phyloP scores from a whole-genome alignment of 2,113 vertebrate genomes.

The Gambusia holbrooki region DNA sequence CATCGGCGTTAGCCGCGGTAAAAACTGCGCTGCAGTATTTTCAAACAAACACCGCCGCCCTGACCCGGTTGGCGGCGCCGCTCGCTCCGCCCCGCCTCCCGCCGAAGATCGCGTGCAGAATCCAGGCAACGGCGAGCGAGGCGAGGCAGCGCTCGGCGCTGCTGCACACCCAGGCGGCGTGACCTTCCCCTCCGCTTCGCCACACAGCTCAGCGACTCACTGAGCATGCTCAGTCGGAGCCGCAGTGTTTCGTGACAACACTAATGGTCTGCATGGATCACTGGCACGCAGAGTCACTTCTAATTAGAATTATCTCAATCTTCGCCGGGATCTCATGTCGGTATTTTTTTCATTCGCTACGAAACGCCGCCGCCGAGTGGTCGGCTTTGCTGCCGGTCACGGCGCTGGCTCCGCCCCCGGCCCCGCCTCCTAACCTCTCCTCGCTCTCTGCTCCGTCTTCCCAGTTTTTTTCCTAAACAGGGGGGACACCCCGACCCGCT shows the following conservation, averaged over 20 bases:
- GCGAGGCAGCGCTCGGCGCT: slow-evolving; percentile 57
- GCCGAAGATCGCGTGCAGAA: slow-evolving; percentile 76
- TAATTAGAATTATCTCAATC: slow-evolving; percentile 75
- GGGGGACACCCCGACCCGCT: slow-evolving; percentile 30
- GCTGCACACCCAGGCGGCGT: slow-evolving; percentile 50
- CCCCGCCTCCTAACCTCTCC: not conserved
- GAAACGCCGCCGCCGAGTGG: slow-evolving; percentile 39
- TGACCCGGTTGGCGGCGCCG: slow-evolving; percentile 21
- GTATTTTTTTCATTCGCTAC: not conserved
- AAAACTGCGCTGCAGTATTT: slow-evolving; percentile 57
- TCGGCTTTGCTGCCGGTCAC: slow-evolving; percentile 26
- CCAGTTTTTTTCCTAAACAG: not conserved
- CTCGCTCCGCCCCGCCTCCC: slow-evolving; percentile 68
- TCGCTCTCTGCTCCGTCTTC: slow-evolving; percentile 6
- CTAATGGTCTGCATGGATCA: slow-evolving; percentile 80
- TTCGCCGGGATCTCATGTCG: slow-evolving; percentile 34
- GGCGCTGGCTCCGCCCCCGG: slow-evolving; percentile 40
- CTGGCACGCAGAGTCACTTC: slow-evolving; percentile 77
- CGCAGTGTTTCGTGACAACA: slow-evolving; percentile 76
- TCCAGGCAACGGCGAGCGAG: slow-evolving; percentile 52
- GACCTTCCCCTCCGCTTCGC: slow-evolving; percentile 63
- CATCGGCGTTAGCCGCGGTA: slow-evolving; percentile 7
- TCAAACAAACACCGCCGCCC: slow-evolving; percentile 60
- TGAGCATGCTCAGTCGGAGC: slow-evolving; percentile 74
- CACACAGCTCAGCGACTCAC: slow-evolving; percentile 32